Evolutionary conservation across 2,888 invertebrate genomes (phyloP).

Genomic region (Apamea epomidion): DNA sequence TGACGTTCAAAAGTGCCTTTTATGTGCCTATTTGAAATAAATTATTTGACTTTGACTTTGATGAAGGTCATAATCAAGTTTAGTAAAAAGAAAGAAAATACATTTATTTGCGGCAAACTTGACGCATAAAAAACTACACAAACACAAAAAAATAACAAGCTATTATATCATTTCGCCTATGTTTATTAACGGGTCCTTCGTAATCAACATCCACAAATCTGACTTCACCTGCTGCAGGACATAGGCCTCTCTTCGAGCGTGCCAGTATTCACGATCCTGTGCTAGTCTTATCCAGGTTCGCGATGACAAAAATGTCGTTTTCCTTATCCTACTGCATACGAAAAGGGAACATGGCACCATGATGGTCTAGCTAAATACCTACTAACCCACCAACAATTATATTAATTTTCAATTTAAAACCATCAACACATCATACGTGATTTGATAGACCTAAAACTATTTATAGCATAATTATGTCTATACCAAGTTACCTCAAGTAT

Average conservation of each 20-base stretch:
- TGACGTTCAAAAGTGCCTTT: too few species aligned
- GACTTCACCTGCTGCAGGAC: background rate
- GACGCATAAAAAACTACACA: too few species aligned
- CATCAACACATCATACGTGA: background rate
- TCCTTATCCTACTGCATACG: background rate
- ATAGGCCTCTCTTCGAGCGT: background rate
- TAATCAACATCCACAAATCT: background rate
- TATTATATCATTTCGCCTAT: background rate
- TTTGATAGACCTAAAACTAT: background rate
- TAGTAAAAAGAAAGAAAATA: background rate
- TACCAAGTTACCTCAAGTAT: constrained; percentile 86
- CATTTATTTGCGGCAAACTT: too few species aligned
- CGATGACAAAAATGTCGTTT: background rate
- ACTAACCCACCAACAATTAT: too few species aligned
- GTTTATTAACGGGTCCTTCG: background rate
- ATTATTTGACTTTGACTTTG: too few species aligned
- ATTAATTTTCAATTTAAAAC: background rate
- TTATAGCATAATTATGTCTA: background rate
- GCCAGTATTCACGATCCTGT: background rate
- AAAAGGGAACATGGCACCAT: too few species aligned
- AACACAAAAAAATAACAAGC: too few species aligned
- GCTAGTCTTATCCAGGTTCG: background rate
- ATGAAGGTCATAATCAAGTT: background rate
- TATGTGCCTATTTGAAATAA: too few species aligned
- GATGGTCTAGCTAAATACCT: background rate